phyloP scores from a whole-genome alignment of 2,113 vertebrate species.

The Carassius gibelio region DNA sequence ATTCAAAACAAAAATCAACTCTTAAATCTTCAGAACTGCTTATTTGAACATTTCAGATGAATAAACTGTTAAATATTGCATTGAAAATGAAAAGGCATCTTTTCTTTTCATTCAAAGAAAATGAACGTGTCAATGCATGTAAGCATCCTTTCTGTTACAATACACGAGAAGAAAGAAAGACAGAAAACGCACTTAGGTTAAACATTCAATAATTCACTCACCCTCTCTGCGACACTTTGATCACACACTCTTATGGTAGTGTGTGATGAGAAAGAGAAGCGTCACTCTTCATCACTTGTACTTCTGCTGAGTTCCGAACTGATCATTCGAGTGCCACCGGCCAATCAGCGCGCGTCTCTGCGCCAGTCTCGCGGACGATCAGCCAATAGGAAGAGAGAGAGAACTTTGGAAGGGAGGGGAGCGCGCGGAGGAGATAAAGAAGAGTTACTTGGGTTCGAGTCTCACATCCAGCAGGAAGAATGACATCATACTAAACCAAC shows the following conservation, averaged over 20 bases:
- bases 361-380: constrained; percentile 22
- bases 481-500: not conserved
- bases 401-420: constrained; percentile 12
- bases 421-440: not conserved
- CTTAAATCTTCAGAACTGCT: not conserved
- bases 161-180: not conserved
- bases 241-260: not conserved
- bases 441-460: constrained; percentile 29
- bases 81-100: not conserved
- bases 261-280: constrained; percentile 10
- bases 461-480: not conserved
- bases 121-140: not conserved
- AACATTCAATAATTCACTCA: not conserved
- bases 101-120: not conserved
- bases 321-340: constrained; percentile 74
- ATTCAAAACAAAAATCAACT: not conserved
- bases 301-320: constrained; percentile 62
- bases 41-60: not conserved
- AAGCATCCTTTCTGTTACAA: not conserved
- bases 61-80: not conserved
- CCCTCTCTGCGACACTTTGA: not conserved
- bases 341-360: constrained; percentile 59
- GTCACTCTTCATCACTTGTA: constrained; percentile 50
- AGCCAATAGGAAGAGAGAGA: constrained; percentile 9
- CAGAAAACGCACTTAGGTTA: not conserved